These are phyloP conservation scores for Distichodus sexfasciatus DNA, from an alignment of 2,797 vertebrate species.

Conservation along the genomic window DNA sequence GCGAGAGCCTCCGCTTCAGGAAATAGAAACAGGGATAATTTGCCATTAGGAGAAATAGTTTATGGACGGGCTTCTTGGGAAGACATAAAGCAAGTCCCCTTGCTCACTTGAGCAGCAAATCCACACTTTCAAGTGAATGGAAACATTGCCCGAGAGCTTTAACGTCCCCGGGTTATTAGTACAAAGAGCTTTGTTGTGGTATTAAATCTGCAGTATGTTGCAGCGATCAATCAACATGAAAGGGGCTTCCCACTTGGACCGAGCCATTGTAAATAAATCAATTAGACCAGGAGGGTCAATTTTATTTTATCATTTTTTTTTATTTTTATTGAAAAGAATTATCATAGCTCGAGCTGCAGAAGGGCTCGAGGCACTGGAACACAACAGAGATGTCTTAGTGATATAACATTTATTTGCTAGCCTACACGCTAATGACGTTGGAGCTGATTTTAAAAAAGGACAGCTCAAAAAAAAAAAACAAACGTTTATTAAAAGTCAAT, in stretches of 20 bases:
- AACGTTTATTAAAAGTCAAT: not conserved
- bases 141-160: conserved; percentile 81
- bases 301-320: conserved; percentile 13
- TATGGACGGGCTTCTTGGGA: conserved; percentile 83
- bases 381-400: not conserved
- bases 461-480: not conserved
- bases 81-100: conserved; percentile 83
- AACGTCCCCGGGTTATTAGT: conserved; percentile 84
- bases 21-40: conserved; percentile 91
- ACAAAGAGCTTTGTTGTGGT: conserved; percentile 88
- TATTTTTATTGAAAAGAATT: conserved; percentile 20
- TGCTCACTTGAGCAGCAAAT: conserved; percentile 88
- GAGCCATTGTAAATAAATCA: conserved; percentile 86
- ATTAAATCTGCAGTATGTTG: conserved; percentile 84
- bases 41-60: conserved; percentile 90
- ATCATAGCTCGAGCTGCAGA: conserved; percentile 11
- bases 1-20: conserved; percentile 86
- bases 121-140: conserved; percentile 82
- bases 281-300: conserved; percentile 79
- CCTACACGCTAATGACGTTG: not conserved
- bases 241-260: conserved; percentile 75
- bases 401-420: not conserved
- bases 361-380: not conserved
- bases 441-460: not conserved
- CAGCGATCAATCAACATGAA: conserved; percentile 87